Evolutionary conservation across 2,888 invertebrate species (phyloP).

Genomic region (Synergus gifuensis): DNA sequence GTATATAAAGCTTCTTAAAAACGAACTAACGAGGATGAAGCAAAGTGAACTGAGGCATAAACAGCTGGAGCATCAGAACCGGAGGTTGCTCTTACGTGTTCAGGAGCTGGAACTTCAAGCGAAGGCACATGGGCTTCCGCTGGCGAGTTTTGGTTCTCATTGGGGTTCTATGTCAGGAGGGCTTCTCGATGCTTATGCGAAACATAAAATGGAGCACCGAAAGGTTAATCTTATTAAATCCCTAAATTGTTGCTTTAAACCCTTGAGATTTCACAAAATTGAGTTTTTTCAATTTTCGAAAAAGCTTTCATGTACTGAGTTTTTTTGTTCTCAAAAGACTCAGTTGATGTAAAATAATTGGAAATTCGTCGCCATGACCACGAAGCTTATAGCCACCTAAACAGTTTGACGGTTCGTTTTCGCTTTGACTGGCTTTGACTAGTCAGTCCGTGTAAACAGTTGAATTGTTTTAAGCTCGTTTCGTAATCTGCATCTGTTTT

Average conservation of each 20-base stretch:
- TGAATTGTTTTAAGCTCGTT: conserved; percentile 50
- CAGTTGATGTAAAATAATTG: neutral
- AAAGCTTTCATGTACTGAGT: neutral
- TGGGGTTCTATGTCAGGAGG: conserved; percentile 69
- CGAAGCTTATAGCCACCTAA: conserved; percentile 22
- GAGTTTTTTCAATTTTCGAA: neutral
- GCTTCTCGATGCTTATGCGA: conserved; percentile 67
- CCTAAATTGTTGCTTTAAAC: neutral
- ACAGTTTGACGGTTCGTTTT: conserved; percentile 22
- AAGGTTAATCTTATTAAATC: conserved; percentile 61
- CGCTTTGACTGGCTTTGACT: conserved; percentile 39
- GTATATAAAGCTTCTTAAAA: conserved; percentile 92
- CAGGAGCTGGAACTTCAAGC: conserved; percentile 89
- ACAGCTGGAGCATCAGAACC: conserved; percentile 90
- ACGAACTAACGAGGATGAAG: conserved; percentile 85
- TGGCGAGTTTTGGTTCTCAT: conserved; percentile 80
- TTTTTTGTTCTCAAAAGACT: neutral
- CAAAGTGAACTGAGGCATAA: conserved; percentile 88
- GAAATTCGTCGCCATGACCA: conserved; percentile 10
- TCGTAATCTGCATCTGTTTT: conserved; percentile 62
- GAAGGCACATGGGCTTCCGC: conserved; percentile 85
- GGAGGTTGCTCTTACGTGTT: conserved; percentile 89
- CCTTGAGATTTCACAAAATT: neutral
- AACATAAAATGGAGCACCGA: conserved; percentile 70
- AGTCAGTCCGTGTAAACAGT: conserved; percentile 39